phyloP scores from a whole-genome alignment of 2,888 invertebrate species.

The Drosophila macrothrix region DNA sequence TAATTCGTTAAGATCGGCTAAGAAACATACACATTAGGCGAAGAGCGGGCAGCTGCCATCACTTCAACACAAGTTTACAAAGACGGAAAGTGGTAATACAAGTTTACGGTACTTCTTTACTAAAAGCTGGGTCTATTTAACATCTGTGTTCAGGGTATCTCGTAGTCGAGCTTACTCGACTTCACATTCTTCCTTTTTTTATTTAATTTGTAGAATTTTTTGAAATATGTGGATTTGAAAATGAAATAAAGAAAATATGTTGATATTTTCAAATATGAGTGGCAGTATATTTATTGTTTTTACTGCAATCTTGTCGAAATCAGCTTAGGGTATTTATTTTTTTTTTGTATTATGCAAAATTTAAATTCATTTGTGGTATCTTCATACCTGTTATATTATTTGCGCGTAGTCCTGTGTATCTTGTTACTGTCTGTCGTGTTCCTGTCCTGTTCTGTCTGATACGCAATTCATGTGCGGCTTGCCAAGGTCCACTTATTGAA shows the following conservation, averaged over 20 bases:
- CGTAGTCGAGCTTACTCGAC: not conserved
- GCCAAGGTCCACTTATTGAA: constrained; percentile 66
- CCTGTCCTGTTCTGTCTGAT: constrained; percentile 5
- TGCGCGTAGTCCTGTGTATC: not conserved
- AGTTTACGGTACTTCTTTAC: too few relatives aligned
- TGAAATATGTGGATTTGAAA: not conserved
- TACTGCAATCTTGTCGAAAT: not conserved
- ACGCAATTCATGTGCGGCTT: constrained; percentile 16
- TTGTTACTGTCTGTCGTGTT: not conserved
- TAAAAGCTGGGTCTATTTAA: not conserved
- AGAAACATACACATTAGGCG: not conserved
- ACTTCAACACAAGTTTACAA: too few relatives aligned
- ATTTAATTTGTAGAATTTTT: not conserved
- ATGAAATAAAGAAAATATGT: not conserved
- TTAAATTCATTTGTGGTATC: not conserved
- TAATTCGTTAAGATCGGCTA: not conserved
- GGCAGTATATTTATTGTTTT: not conserved
- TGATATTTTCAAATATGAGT: not conserved
- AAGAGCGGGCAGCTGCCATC: too few relatives aligned
- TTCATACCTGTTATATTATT: not conserved
- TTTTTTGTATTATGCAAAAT: not conserved
- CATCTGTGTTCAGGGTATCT: not conserved
- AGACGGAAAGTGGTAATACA: too few relatives aligned
- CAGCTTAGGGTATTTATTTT: not conserved
- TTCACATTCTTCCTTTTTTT: not conserved